phyloP scores from a whole-genome alignment of 2,113 vertebrate genomes.

The Gymnogyps californianus region DNA sequence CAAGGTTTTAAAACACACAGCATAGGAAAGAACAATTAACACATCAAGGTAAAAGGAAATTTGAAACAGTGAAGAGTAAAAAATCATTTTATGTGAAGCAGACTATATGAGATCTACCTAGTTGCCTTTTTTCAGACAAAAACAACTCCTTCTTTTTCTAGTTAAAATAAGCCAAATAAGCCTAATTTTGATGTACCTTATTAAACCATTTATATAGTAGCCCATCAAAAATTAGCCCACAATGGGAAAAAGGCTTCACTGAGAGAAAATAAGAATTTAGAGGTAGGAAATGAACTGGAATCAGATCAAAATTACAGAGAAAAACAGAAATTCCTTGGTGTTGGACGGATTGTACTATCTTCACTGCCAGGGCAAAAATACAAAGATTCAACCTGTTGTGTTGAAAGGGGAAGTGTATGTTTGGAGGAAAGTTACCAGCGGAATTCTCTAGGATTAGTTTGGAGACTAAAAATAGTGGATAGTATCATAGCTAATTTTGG shows the following conservation, averaged over 20 bases:
- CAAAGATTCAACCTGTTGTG: background rate
- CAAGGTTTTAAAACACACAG: background rate
- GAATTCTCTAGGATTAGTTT: background rate
- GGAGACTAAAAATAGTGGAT: slow-evolving; percentile 46
- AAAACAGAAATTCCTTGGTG: background rate
- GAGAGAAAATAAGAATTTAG: background rate
- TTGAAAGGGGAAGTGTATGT: background rate
- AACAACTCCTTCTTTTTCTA: background rate
- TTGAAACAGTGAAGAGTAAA: background rate
- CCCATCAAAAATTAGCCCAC: background rate
- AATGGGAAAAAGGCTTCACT: background rate
- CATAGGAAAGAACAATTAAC: background rate
- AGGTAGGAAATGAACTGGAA: background rate
- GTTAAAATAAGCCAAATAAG: background rate
- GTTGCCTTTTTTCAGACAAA: background rate
- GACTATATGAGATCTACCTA: background rate
- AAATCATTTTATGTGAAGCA: background rate
- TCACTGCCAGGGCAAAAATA: background rate
- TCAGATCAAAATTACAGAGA: background rate
- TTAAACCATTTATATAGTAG: background rate
- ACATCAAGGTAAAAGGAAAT: background rate
- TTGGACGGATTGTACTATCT: background rate
- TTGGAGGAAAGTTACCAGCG: background rate
- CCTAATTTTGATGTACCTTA: background rate
- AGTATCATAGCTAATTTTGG: slow-evolving; percentile 49